Percentiles rank a stretch among this genome's conserved stretches.
These are phyloP conservation scores for Sitobion miscanthi DNA, from an alignment of 1,140 invertebrate genomes.

Conservation along the genomic window DNA sequence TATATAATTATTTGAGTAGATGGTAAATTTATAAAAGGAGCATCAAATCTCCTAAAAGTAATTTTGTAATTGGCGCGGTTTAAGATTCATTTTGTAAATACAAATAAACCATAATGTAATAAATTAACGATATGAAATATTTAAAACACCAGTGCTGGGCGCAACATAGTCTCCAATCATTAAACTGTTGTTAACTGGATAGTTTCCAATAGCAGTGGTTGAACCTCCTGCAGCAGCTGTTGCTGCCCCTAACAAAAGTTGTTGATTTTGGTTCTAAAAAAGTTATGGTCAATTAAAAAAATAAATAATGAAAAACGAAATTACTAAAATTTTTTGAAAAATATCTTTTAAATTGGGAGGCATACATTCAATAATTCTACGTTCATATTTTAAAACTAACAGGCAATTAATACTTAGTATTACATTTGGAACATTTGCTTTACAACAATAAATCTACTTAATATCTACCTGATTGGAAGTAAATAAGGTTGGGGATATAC, in stretches of 20 bases:
- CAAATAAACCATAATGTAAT: background rate
- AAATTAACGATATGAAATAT: constrained; percentile 56
- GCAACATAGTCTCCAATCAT: constrained; percentile 82
- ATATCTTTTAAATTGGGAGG: background rate
- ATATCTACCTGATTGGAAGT: constrained; percentile 60
- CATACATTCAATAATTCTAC: background rate
- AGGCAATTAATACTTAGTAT: background rate
- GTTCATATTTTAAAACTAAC: background rate
- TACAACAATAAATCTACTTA: background rate
- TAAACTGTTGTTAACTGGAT: constrained; percentile 76
- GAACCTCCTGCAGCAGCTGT: constrained; percentile 18
- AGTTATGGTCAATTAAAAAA: constrained; percentile 5
- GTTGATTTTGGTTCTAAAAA: constrained; percentile 63
- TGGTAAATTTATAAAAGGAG: background rate
- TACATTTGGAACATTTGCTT: background rate
- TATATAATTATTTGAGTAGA: background rate
- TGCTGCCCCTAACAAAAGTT: constrained; percentile 31
- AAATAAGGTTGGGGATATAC: constrained; percentile 75
- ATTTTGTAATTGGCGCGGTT: background rate
- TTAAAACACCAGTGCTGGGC: constrained; percentile 66
- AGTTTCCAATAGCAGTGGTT: constrained; percentile 61
- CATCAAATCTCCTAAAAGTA: background rate
- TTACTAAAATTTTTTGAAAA: background rate
- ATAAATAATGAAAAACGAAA: background rate
- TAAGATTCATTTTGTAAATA: background rate